Evolutionary conservation across 2,888 invertebrate genomes (phyloP).

Genomic region (Phytoseiulus persimilis): DNA sequence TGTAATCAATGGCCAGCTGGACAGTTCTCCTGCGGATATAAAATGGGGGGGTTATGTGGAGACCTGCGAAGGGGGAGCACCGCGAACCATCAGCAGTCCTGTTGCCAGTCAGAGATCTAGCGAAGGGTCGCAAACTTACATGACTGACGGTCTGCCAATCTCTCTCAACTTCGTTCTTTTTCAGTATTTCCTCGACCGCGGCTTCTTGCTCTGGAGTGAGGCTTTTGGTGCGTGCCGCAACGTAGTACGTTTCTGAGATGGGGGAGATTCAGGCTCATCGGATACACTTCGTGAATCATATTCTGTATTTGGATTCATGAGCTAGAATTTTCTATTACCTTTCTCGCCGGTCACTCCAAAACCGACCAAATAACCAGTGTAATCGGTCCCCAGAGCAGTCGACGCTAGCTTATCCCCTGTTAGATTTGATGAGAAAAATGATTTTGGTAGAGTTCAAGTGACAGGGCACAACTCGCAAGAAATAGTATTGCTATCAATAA

Average conservation of each 20-base stretch:
- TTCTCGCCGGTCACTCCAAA: neutral
- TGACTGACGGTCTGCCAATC: slow-evolving; percentile 13
- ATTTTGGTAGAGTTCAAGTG: no score
- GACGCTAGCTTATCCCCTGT: slow-evolving; percentile 18
- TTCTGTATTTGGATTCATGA: no score
- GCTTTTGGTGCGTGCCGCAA: neutral
- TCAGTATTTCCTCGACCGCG: neutral
- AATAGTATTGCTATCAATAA: neutral
- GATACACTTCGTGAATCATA: no score
- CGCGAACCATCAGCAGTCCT: neutral
- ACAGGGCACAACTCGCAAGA: no score
- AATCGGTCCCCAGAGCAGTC: neutral
- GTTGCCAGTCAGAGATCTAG: no score
- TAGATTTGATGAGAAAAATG: neutral
- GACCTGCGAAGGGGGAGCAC: neutral
- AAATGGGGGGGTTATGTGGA: neutral
- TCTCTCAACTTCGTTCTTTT: slow-evolving; percentile 12
- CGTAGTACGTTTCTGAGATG: neutral
- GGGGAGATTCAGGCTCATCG: no score
- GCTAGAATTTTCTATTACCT: neutral
- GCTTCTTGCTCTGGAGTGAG: neutral
- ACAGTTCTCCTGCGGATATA: neutral
- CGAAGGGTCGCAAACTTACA: neutral
- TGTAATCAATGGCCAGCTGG: neutral
- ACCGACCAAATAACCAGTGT: neutral